phyloP scores from a whole-genome alignment of 2,113 vertebrate genomes.

The Trinectes maculatus region DNA sequence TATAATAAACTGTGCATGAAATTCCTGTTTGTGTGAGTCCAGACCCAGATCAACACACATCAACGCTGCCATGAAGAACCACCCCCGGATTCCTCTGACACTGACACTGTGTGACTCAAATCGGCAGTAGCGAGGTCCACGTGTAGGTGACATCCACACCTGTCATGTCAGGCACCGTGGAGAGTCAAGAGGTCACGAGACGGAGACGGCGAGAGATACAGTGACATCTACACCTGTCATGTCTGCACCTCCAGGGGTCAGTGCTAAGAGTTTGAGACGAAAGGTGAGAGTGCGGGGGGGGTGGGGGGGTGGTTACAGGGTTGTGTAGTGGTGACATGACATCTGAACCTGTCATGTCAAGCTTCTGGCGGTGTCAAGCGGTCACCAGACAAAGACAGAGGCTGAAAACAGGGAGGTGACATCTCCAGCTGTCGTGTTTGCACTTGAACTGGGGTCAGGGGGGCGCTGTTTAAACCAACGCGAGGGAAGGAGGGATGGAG shows the following conservation, averaged over 20 bases:
- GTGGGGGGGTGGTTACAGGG: conserved; percentile 38
- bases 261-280: conserved; percentile 53
- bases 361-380: conserved; percentile 43
- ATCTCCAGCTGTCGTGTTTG: conserved; percentile 62
- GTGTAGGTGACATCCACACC: conserved; percentile 61
- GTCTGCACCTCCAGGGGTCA: conserved; percentile 59
- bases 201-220: conserved; percentile 1
- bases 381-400: conserved; percentile 69
- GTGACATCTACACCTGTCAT: conserved; percentile 64
- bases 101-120: no score
- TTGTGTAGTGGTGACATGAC: conserved; percentile 63
- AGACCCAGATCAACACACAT: no score
- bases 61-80: no score
- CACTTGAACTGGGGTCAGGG: conserved; percentile 57
- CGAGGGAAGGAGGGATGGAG: conserved; percentile 22
- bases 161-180: conserved; percentile 46
- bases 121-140: conserved; percentile 35
- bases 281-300: conserved; percentile 40
- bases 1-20: background rate
- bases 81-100: no score
- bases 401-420: conserved; percentile 47
- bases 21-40: conserved; percentile 1
- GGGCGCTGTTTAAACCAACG: conserved; percentile 45
- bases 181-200: conserved; percentile 47
- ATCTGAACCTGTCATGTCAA: conserved; percentile 70